Percentiles rank a stretch among this genome's conserved stretches.
Conservation (phyloP, 2,113 vertebrate genomes). For the Falcunculus frontatus region DNA sequence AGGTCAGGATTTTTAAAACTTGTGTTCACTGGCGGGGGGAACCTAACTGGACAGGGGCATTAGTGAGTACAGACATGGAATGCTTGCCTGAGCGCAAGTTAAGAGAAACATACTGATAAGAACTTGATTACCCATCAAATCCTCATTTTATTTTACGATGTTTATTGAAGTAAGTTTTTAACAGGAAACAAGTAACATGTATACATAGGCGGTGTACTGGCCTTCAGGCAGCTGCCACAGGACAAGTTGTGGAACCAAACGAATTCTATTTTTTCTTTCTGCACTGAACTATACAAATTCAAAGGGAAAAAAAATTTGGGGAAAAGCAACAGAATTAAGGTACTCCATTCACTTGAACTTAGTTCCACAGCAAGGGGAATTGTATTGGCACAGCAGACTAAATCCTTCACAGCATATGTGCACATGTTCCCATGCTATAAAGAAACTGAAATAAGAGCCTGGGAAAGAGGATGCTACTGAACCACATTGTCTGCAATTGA, state of each 20-base stretch:
- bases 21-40: accelerated
- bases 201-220: not conserved
- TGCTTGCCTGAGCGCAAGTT: not conserved
- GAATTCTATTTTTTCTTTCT: not conserved
- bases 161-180: not conserved
- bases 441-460: not conserved
- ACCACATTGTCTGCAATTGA: not conserved
- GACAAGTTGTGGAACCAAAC: not conserved
- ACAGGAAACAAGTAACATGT: not conserved
- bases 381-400: not conserved
- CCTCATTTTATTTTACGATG: not conserved
- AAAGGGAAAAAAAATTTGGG: not conserved
- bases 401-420: not conserved
- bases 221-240: not conserved
- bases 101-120: not conserved
- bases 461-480: not conserved
- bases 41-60: not conserved
- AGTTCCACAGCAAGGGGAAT: not conserved
- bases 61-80: not conserved
- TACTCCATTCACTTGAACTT: not conserved
- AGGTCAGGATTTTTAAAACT: not conserved
- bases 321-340: not conserved
- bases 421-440: not conserved
- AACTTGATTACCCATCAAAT: not conserved
- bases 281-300: not conserved